Evolutionary conservation across 2,888 invertebrate genomes (phyloP).

Genomic region (Acrobasis suavella): DNA sequence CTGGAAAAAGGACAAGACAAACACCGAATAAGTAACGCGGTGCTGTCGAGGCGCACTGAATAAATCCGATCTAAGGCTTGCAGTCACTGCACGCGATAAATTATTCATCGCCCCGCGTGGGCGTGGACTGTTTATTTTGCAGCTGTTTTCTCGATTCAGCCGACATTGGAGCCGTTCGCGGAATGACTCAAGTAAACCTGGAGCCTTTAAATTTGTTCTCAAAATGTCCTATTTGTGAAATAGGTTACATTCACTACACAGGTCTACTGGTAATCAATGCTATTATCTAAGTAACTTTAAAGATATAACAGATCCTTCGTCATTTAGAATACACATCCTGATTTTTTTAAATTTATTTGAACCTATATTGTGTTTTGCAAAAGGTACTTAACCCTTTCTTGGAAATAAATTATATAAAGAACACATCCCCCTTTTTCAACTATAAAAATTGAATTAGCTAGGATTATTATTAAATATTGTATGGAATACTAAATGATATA

Average conservation of each 20-base stretch:
- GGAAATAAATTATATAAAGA: no score
- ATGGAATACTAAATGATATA: no score
- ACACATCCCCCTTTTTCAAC: no score
- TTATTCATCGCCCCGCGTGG: conserved; percentile 6
- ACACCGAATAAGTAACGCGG: conserved; percentile 9
- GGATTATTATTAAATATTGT: no score
- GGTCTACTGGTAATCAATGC: no score
- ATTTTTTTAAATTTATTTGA: no score
- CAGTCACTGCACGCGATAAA: conserved; percentile 10
- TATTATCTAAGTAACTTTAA: no score
- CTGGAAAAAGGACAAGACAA: background rate
- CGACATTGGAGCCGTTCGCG: background rate
- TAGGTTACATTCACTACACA: background rate
- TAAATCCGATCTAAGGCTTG: conserved; percentile 14
- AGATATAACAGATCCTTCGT: no score
- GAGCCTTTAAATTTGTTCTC: conserved; percentile 33
- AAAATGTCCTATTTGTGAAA: background rate
- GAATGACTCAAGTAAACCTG: conserved; percentile 27
- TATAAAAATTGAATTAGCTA: no score
- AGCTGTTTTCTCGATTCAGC: background rate
- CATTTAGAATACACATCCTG: no score
- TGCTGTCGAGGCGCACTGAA: conserved; percentile 1
- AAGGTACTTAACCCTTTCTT: no score
- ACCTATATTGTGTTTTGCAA: no score
- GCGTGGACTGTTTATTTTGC: conserved; percentile 5